Conservation (phyloP, 2,888 invertebrate genomes). For the Erpobdella octoculata region DNA sequence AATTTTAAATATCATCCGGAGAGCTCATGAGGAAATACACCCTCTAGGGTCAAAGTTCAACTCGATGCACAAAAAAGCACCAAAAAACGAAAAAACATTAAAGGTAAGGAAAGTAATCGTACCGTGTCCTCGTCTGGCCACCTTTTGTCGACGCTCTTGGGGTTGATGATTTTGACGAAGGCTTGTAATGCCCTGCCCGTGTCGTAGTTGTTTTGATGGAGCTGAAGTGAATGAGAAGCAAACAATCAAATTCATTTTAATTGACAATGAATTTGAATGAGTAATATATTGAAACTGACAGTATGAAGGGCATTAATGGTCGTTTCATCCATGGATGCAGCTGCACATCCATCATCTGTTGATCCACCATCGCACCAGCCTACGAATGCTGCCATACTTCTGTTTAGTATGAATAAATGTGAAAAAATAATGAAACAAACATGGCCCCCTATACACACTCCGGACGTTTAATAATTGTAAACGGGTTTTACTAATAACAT, state of each 20-base stretch:
- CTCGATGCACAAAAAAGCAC: neutral
- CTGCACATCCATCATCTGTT: slow-evolving; percentile 90
- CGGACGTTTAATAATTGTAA: no score
- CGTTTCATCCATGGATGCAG: slow-evolving; percentile 91
- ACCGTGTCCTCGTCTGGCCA: slow-evolving; percentile 93
- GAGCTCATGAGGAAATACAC: neutral
- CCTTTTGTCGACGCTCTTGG: slow-evolving; percentile 91
- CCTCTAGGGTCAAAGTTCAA: neutral
- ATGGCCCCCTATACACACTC: no score
- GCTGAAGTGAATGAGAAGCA: slow-evolving; percentile 54
- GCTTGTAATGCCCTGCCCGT: slow-evolving; percentile 91
- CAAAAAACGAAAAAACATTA: neutral
- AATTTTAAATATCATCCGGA: neutral
- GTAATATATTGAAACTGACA: slow-evolving; percentile 56
- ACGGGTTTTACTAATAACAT: no score
- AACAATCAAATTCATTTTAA: neutral
- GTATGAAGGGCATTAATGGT: slow-evolving; percentile 93
- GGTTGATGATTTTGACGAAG: slow-evolving; percentile 89
- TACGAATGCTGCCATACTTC: slow-evolving; percentile 93
- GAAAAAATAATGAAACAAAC: no score
- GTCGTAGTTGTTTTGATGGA: slow-evolving; percentile 92
- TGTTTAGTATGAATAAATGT: no score
- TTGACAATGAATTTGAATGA: neutral
- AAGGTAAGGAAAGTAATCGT: slow-evolving; percentile 36
- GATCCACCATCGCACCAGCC: slow-evolving; percentile 97